Percentiles rank a stretch among this genome's conserved stretches.
These are phyloP conservation scores for Turnix velox DNA, from an alignment of 2,113 vertebrate species.

Conservation along the genomic window DNA sequence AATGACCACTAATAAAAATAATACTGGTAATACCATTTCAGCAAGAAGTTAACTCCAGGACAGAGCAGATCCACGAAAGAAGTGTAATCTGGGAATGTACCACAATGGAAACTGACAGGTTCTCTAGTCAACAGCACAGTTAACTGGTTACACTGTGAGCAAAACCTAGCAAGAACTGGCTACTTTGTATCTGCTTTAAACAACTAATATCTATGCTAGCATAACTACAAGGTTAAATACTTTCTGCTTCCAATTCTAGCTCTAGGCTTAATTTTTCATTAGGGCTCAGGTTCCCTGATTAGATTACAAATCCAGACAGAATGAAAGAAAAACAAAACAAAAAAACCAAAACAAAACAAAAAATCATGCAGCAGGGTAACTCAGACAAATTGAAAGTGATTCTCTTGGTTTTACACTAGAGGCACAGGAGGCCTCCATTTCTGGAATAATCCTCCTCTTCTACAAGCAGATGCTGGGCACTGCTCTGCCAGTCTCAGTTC, in stretches of 20 bases:
- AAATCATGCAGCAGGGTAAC: not conserved
- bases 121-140: not conserved
- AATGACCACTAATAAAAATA: not conserved
- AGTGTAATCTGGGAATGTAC: not conserved
- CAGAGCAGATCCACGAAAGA: not conserved
- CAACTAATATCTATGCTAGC: not conserved
- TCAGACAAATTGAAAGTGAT: not conserved
- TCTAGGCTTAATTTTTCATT: slow-evolving; percentile 1
- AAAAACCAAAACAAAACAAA: not conserved
- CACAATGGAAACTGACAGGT: not conserved
- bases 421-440: not conserved
- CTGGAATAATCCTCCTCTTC: slow-evolving; percentile 22
- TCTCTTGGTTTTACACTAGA: not conserved
- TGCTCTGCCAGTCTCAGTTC: not conserved
- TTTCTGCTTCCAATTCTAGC: not conserved
- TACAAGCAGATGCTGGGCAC: not conserved
- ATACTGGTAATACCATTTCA: not conserved
- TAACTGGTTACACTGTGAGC: not conserved
- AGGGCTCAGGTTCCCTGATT: not conserved
- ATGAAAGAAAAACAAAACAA: not conserved
- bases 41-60: not conserved
- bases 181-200: not conserved
- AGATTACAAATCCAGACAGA: slow-evolving; percentile 24
- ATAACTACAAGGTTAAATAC: not conserved
- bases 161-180: not conserved